phyloP scores from a whole-genome alignment of 2,888 invertebrate species.

The Chaetogeoica ovagalla region DNA sequence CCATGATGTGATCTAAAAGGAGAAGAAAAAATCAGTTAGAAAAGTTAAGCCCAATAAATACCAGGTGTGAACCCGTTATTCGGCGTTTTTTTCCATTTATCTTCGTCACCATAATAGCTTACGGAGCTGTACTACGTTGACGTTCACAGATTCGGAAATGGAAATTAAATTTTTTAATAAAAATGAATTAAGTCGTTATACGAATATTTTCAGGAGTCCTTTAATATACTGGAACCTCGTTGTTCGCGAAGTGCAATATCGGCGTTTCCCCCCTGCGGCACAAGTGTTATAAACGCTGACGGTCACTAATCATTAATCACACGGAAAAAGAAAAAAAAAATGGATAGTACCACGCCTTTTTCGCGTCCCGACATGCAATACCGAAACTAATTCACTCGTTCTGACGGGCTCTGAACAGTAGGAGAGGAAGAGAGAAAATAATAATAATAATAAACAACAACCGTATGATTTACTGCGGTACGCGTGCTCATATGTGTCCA shows the following conservation, averaged over 20 bases:
- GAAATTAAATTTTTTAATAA: no score
- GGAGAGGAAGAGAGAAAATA: neutral
- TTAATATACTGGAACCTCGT: neutral
- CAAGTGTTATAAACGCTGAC: conserved; percentile 28
- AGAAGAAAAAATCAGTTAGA: no score
- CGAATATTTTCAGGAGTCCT: neutral
- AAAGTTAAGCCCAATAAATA: no score
- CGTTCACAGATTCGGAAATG: no score
- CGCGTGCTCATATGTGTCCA: no score
- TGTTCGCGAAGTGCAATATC: conserved; percentile 3
- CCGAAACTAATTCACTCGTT: conserved; percentile 37
- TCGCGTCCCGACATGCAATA: conserved; percentile 6
- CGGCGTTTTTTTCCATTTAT: no score
- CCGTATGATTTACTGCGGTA: no score
- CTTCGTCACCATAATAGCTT: no score
- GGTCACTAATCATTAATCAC: conserved; percentile 39
- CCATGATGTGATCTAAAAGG: no score
- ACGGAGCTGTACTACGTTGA: no score
- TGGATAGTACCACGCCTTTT: conserved; percentile 19
- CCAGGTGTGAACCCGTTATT: no score
- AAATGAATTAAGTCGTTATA: no score
- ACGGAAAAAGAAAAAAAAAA: conserved; percentile 15
- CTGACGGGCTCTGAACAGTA: neutral
- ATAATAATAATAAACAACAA: neutral
- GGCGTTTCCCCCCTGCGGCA: conserved; percentile 9